These are phyloP conservation scores for Chromobotia macracanthus DNA, from an alignment of 2,797 vertebrate species.

Conservation along the genomic window DNA sequence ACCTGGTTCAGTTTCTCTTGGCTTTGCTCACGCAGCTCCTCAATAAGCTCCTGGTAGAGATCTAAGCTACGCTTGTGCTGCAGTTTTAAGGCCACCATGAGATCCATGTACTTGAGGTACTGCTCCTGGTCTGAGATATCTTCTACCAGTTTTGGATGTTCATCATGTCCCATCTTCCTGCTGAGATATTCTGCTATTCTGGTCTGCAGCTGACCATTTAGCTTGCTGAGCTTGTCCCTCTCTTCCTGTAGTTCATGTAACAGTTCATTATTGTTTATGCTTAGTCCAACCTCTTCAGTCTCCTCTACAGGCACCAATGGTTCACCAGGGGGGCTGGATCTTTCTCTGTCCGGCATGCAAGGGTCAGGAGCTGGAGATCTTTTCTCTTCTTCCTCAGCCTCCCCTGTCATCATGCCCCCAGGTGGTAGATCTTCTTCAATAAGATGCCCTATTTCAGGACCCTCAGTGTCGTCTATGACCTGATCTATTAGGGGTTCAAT, in stretches of 20 bases:
- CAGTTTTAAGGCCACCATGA: slow-evolving; percentile 68
- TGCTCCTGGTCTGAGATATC: slow-evolving; percentile 62
- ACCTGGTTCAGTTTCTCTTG: slow-evolving; percentile 67
- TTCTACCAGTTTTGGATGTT: slow-evolving; percentile 45
- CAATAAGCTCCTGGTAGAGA: not conserved
- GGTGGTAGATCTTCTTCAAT: slow-evolving; percentile 17
- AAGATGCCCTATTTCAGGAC: not conserved
- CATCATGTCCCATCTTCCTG: slow-evolving; percentile 61
- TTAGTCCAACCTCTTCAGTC: not conserved
- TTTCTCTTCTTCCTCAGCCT: slow-evolving; percentile 32
- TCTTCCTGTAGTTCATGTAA: slow-evolving; percentile 68
- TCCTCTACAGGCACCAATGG: not conserved
- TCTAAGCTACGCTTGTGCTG: slow-evolving; percentile 52
- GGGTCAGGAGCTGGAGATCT: slow-evolving; percentile 45
- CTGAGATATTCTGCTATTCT: slow-evolving; percentile 69
- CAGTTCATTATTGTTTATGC: slow-evolving; percentile 53
- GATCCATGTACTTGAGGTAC: slow-evolving; percentile 66
- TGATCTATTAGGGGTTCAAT: not conserved
- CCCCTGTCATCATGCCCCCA: slow-evolving; percentile 32
- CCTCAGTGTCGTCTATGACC: not conserved
- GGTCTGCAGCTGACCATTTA: slow-evolving; percentile 71
- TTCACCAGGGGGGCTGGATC: not conserved
- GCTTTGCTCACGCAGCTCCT: slow-evolving; percentile 59
- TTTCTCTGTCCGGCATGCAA: slow-evolving; percentile 45
- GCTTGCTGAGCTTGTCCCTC: slow-evolving; percentile 61